phyloP scores from a whole-genome alignment of 1,140 invertebrate species.

The Scylla paramamosain region DNA sequence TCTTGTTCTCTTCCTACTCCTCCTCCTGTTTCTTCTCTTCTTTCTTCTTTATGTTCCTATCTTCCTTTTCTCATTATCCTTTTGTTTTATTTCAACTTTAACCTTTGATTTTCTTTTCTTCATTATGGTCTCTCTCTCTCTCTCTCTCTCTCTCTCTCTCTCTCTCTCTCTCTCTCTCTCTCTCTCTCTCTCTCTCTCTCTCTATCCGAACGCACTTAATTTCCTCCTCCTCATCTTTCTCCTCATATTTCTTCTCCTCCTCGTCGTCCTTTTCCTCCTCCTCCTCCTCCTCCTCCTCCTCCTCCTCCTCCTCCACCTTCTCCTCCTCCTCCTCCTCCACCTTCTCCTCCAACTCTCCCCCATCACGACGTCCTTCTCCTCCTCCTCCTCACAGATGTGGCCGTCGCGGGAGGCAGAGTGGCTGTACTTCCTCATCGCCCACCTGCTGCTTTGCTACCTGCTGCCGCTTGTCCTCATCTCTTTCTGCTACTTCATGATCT shows the following conservation, averaged over 20 bases:
- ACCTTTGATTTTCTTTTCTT: no score
- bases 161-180: no score
- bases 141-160: no score
- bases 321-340: background rate
- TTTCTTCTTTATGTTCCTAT: no score
- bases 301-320: background rate
- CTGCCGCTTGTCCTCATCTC: conserved; percentile 95
- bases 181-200: no score
- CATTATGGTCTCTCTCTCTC: no score
- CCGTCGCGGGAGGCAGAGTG: conserved; percentile 88
- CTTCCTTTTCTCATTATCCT: no score
- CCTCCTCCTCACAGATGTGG: conserved; percentile 86
- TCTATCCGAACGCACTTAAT: background rate
- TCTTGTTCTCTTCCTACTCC: background rate
- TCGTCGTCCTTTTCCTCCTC: background rate
- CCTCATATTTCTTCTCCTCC: no score
- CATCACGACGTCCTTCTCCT: conserved; percentile 70
- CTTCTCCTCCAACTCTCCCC: conserved; percentile 78
- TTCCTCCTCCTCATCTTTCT: background rate
- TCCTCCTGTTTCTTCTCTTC: background rate
- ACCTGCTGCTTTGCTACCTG: conserved; percentile 94
- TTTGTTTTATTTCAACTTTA: no score
- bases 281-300: background rate
- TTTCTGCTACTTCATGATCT: conserved; percentile 95
- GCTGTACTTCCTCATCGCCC: conserved; percentile 93